A percentile compares a stretch with the other conserved stretches of the same genome.
Evolutionary conservation across 1,140 invertebrate genomes (phyloP).

Genomic region (Cataglyphis hispanica): DNA sequence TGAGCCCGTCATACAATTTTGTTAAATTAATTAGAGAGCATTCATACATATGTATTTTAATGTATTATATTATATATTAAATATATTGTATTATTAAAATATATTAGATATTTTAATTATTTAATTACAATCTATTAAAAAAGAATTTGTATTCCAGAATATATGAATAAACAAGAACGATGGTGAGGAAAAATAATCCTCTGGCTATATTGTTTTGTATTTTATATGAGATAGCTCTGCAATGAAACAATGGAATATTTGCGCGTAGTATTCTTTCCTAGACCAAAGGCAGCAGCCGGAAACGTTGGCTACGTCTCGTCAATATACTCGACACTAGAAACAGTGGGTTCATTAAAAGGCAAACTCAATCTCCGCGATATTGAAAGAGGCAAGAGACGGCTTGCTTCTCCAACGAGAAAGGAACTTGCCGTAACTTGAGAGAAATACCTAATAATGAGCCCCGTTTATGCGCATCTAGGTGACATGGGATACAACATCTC

Average conservation of each 20-base stretch:
- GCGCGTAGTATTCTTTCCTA: slow-evolving; percentile 3
- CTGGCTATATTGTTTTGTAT: not conserved
- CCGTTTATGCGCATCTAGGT: not conserved
- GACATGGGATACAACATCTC: slow-evolving; percentile 22
- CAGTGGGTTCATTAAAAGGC: slow-evolving; percentile 71
- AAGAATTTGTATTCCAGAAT: not conserved
- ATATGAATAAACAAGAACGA: not conserved
- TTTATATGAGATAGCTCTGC: not conserved
- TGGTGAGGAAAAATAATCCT: not conserved
- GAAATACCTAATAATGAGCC: slow-evolving; percentile 31
- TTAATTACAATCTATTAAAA: not conserved
- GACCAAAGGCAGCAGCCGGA: not conserved
- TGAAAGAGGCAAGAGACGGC: slow-evolving; percentile 51
- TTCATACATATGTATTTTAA: not conserved
- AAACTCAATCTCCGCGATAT: slow-evolving; percentile 60
- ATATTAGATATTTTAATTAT: too few species aligned
- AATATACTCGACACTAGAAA: slow-evolving; percentile 50
- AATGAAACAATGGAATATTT: slow-evolving; percentile 9
- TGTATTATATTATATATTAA: too few species aligned
- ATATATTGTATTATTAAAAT: too few species aligned
- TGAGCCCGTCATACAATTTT: not conserved
- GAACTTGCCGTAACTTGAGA: not conserved
- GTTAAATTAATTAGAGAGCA: not conserved
- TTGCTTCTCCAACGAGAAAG: not conserved
- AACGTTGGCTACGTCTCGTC: slow-evolving; percentile 19